A percentile compares a stretch with the other conserved stretches of the same genome.
Conservation (phyloP, 2,113 vertebrate species). For the Phyllostomus discolor region DNA sequence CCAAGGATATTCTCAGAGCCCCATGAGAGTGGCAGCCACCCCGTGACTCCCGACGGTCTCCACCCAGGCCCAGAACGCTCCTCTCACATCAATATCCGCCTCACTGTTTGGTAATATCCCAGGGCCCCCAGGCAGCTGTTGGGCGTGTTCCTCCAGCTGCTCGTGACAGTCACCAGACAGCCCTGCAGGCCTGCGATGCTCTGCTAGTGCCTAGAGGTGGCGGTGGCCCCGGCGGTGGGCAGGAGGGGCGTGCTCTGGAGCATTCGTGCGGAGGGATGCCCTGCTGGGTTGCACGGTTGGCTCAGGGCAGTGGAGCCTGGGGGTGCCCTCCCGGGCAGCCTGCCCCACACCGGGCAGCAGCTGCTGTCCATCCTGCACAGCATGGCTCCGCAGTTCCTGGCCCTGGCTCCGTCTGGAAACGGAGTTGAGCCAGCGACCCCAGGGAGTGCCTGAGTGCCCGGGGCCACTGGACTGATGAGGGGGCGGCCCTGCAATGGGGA, state of each 20-base stretch:
- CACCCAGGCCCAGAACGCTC: not conserved
- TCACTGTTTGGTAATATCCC: not conserved
- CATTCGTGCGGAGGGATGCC: not conserved
- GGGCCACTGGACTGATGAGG: not conserved
- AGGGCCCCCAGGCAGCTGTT: not conserved
- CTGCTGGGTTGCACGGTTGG: not conserved
- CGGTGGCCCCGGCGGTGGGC: not conserved
- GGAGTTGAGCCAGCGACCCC: not conserved
- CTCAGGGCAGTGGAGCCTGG: fast-evolving
- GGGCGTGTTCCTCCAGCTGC: not conserved
- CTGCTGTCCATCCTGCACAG: not conserved
- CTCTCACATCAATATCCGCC: not conserved
- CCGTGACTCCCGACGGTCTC: not conserved
- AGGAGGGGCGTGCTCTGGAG: not conserved
- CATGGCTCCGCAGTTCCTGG: not conserved
- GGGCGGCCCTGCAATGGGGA: not conserved
- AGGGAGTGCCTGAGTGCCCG: not conserved
- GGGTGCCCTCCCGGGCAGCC: too few species aligned
- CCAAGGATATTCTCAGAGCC: not conserved
- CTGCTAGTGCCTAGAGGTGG: not conserved
- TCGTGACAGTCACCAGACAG: not conserved
- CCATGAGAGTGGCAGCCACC: not conserved
- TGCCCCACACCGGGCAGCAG: not conserved
- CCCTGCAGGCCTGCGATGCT: not conserved
- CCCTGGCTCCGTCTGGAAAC: too few species aligned